Evolutionary conservation across 2,113 vertebrate genomes (phyloP), one percentile per base, ranked within the genome.

Genomic region (Phyllostomus discolor): DNA sequence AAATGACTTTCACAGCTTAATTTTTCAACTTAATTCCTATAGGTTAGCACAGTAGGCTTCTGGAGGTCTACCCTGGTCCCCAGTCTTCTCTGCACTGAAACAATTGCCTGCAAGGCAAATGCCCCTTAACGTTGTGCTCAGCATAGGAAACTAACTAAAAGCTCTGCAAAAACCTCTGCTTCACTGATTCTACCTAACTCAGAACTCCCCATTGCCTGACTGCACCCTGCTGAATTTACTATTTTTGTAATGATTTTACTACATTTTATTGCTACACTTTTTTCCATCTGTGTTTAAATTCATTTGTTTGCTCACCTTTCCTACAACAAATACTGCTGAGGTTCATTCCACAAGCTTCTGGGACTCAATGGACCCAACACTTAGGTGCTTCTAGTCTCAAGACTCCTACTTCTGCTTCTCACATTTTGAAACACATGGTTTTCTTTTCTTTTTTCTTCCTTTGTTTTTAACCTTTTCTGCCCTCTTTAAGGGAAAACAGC

Each of bases 81-180:
- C 28, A 41, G 9, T 22, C n/a, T 52, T 88, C n/a, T 16, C 4
- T 20, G 31, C 20, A 35, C 20, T 28, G n/a, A 54, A 19, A 54
- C 50, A 43, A 7, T 0, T 48, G 1, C 22, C 31, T 16, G 0
- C 12, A 59, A 50, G 11, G 41, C 38, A 41, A 41, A 64, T 0
- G 3, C 8, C 28, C 41, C 57, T 70, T 48, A 35, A 26, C 11
- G 20, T 78, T 69, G 20, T 35, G 41, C 15, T 75, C 24, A 64
- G 46, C 28, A 19, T 38, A 28, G 35, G 70, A n/a, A 17, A 17
- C 62, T 64, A 66, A 31, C 22, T 69, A 48, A 70, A 90, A 80
- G 15, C 64, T 43, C 90, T 67, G 35, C 62, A 31, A 31, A 66
- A 62, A 10, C 48, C 43, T 80, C 26, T 31, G 8, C 5, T 62